These are phyloP conservation scores for Acanthosepion lycidas DNA, from an alignment of 2,888 invertebrate genomes.

Conservation along the genomic window DNA sequence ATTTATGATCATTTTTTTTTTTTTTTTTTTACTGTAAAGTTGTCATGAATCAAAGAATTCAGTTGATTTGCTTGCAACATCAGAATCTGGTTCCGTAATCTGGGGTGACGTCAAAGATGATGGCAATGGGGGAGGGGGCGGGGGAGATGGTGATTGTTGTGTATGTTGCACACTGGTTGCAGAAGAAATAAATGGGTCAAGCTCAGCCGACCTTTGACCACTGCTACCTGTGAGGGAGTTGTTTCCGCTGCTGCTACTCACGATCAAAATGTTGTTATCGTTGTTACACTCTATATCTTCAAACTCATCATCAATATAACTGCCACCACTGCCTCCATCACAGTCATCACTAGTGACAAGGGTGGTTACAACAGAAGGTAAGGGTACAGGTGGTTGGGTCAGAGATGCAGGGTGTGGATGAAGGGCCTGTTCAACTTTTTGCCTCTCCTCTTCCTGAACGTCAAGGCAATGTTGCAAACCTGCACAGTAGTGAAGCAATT, in stretches of 20 bases:
- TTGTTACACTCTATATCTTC: not conserved
- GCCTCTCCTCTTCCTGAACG: constrained; percentile 71
- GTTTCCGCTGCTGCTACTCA: not conserved
- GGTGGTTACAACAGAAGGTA: not conserved
- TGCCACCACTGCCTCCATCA: not conserved
- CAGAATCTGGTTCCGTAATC: not conserved
- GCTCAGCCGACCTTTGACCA: not conserved
- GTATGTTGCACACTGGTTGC: not conserved
- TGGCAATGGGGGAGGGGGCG: not conserved
- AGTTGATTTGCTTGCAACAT: not conserved
- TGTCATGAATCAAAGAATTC: constrained; percentile 1
- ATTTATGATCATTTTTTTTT: not conserved
- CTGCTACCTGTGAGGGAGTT: not conserved
- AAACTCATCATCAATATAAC: not conserved
- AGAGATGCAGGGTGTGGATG: not conserved
- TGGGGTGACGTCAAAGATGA: not conserved
- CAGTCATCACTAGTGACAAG: not conserved
- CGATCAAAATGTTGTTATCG: not conserved
- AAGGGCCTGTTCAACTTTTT: constrained; percentile 48
- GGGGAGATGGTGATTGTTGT: not conserved
- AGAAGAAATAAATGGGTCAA: not conserved
- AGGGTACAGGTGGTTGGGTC: not conserved
- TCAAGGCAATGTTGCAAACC: constrained; percentile 88
- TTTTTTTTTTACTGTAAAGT: not conserved
- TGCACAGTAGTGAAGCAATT: constrained; percentile 95